phyloP scores from a whole-genome alignment of 2,797 vertebrate genomes.

The Eulemur rubriventer region DNA sequence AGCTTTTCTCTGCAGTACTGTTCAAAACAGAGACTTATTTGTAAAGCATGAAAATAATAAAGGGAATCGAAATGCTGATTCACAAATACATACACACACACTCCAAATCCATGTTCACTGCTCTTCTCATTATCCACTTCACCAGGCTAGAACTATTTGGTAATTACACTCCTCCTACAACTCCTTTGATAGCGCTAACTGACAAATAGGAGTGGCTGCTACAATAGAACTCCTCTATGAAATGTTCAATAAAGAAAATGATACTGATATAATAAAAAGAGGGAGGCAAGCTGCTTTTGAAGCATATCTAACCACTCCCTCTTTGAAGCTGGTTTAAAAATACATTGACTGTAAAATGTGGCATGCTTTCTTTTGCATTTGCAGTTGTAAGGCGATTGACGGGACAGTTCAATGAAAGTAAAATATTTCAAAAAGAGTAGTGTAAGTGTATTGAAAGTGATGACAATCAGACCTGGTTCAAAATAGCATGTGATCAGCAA shows the following conservation, averaged over 20 bases:
- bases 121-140: slow-evolving; percentile 83
- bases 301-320: slow-evolving; percentile 7
- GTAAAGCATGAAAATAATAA: neutral
- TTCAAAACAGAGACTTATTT: slow-evolving; percentile 2
- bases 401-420: neutral
- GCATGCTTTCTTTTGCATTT: neutral
- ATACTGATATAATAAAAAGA: slow-evolving; percentile 33
- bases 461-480: neutral
- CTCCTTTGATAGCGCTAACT: slow-evolving; percentile 40
- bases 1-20: neutral
- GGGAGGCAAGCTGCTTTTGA: slow-evolving; percentile 27
- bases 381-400: neutral
- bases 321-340: slow-evolving; percentile 60
- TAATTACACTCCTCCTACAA: slow-evolving; percentile 79
- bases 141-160: slow-evolving; percentile 79
- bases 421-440: neutral
- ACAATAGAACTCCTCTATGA: slow-evolving; percentile 30
- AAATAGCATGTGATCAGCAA: neutral
- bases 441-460: neutral
- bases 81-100: neutral
- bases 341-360: slow-evolving; percentile 1
- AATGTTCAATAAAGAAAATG: slow-evolving; percentile 51
- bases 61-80: neutral
- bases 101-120: slow-evolving; percentile 62
- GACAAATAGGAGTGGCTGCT: slow-evolving; percentile 44